Conservation (phyloP, 2,888 invertebrate genomes). For the Drosophila pseudotakahashii region DNA sequence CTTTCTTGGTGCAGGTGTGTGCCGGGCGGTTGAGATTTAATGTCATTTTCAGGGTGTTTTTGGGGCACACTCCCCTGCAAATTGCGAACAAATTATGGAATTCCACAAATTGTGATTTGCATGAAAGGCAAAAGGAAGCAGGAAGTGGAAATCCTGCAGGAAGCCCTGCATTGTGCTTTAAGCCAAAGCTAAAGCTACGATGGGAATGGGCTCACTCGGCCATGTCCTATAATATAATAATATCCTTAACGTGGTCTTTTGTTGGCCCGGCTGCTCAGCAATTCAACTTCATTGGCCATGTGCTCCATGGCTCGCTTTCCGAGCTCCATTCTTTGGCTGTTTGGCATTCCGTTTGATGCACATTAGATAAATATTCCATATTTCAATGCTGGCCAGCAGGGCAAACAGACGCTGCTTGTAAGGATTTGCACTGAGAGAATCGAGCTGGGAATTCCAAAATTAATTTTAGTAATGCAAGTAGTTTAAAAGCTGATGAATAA, state of each 20-base stretch:
- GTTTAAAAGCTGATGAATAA: too few species aligned
- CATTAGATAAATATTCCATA: constrained; percentile 60
- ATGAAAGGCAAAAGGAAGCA: constrained; percentile 5
- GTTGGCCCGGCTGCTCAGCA: constrained; percentile 19
- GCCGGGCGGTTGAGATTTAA: constrained; percentile 26
- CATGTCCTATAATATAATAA: constrained; percentile 26
- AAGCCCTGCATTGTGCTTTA: constrained; percentile 26
- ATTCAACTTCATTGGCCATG: constrained; percentile 24
- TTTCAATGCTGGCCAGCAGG: constrained; percentile 41
- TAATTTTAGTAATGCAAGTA: too few species aligned
- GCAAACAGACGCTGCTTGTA: constrained; percentile 41
- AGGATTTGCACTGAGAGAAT: constrained; percentile 9
- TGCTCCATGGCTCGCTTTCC: constrained; percentile 17
- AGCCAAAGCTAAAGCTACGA: constrained; percentile 18
- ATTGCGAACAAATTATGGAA: constrained; percentile 46
- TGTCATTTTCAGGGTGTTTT: constrained; percentile 30
- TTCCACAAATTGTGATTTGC: constrained; percentile 38
- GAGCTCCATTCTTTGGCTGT: constrained; percentile 13
- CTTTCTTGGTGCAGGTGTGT: constrained; percentile 30
- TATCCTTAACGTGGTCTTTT: constrained; percentile 30
- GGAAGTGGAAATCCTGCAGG: constrained; percentile 8
- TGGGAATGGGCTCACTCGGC: constrained; percentile 7
- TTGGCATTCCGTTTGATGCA: constrained; percentile 48
- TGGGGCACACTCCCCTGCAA: constrained; percentile 24
- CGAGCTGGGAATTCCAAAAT: too few species aligned